Evolutionary conservation across 2,888 invertebrate genomes (phyloP).

Genomic region (Dendrolimus pini): DNA sequence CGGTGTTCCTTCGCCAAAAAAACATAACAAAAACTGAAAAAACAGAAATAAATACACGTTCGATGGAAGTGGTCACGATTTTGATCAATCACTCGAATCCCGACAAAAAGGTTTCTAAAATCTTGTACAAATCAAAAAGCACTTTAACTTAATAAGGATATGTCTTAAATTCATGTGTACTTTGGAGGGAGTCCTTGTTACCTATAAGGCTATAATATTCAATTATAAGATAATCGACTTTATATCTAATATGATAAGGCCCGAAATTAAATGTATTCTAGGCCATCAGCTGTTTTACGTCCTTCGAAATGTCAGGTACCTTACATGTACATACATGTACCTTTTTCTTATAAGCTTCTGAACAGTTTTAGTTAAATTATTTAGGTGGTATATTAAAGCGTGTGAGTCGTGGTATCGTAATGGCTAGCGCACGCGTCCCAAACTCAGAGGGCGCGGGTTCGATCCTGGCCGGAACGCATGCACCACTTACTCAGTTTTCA

Average conservation of each 20-base stretch:
- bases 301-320: neutral
- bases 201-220: neutral
- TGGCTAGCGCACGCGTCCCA: no score
- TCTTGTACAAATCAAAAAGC: neutral
- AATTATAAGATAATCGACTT: neutral
- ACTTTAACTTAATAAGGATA: neutral
- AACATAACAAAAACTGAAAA: slow-evolving; percentile 5
- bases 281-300: neutral
- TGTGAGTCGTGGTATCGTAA: no score
- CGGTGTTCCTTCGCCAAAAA: neutral
- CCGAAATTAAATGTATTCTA: neutral
- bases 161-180: neutral
- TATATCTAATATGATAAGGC: neutral
- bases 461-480: no score
- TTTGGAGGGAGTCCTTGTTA: neutral
- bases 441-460: no score
- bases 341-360: no score
- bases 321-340: neutral
- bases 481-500: no score
- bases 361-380: no score
- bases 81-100: slow-evolving; percentile 18
- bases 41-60: slow-evolving; percentile 15
- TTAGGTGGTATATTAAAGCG: no score
- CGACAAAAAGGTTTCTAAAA: slow-evolving; percentile 10
- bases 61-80: slow-evolving; percentile 18